Base-by-base conservation (phyloP, 2,888 invertebrate species). In the Candidula unifasciata region DNA sequence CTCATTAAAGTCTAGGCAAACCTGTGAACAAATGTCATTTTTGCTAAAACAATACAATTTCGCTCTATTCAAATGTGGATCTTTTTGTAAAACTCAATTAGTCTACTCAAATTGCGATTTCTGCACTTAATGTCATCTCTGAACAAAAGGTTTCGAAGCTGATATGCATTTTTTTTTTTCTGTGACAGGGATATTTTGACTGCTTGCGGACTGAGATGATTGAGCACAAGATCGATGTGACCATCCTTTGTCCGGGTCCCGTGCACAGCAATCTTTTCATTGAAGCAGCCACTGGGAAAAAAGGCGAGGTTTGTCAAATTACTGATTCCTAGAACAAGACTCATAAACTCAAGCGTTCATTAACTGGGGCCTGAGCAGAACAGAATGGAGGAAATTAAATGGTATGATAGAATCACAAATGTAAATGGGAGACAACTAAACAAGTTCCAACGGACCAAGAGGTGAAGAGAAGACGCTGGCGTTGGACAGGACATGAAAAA, bases 111-210 rank as follows among this genome's bases (percentile, higher is more conserved):
- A 54, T 54, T 18, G 10, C 10, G 18, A 16, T 54, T 54, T n/a
- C 57, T 54, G 18, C 57, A 54, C 57, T 16, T 54, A 24, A 21
- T 60, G 6, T 60, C 60, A 60, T 13, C 24, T 21, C 21, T 60
- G 21, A 24, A 24, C n/a, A 5, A 21, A 13, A 13, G 21, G 18
- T 60, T n/a, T 60, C 21, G 5, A n/a, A 24, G 8, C n/a, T 24
- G 60, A 60, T 13, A 60, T 60, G 60, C 21, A 60, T 18, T 30
- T n/a, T 27, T 30, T n/a, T 27, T 30, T 6, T 30, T 27, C 27
- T 69, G 27, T 74, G 16, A 1, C 44, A 76, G 76, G 76, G 76
- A 13, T 76, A 76, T 57, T 76, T 76, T 30, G 76, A 76, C 54
- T 57, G 52, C 57, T 33, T 76, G 30, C 76, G 76, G 21, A 30